Evolutionary conservation across 2,797 vertebrate genomes (phyloP), one percentile per base, ranked within the genome.

Genomic region (Chaetophractus vellerosus): DNA sequence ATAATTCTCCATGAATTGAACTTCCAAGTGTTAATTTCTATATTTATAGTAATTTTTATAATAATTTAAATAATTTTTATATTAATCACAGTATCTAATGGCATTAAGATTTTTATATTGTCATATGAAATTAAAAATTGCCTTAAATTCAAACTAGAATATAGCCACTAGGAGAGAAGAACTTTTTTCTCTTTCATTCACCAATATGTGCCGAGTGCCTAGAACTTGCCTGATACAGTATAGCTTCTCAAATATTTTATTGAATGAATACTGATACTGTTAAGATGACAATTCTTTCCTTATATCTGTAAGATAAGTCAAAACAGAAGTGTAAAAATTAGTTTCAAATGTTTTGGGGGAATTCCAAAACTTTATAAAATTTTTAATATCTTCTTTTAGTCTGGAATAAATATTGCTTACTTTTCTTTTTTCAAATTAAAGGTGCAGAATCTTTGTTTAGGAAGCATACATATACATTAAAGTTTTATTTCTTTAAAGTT

Each of bases 351-450:
- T 48, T 72, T 72, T 78, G 61, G 38, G 87, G 72, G 92, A 91
- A 87, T 68, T 41, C 31, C 15, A 96, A 78, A 74, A 55, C 41
- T 83, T 52, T 81, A 19, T 66, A 71, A 88, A 72, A 18, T 18
- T 64, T 71, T 76, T 33, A 90, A 41, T 1, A 64, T 74, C 31
- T 31, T n/a, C 9, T 95, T 85, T 86, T 38, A 86, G 28, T 81
- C 78, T 41, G 50, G 14, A 68, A 59, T 74, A 90, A 81, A 26
- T 72, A 33, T 57, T 55, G 55, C 21, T 24, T 78, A 19, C 50
- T 83, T 87, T 36, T 57, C 78, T 80, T 92, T 88, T 75, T 79
- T 81, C 55, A 82, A 66, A 84, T 64, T 81, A 83, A 91, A 93
- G 14, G 3, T 71, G 10, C 23, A 59, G 10, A 71, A 26, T 91